Conservation (phyloP, 2,113 vertebrate species). For the Tamias sibiricus region DNA sequence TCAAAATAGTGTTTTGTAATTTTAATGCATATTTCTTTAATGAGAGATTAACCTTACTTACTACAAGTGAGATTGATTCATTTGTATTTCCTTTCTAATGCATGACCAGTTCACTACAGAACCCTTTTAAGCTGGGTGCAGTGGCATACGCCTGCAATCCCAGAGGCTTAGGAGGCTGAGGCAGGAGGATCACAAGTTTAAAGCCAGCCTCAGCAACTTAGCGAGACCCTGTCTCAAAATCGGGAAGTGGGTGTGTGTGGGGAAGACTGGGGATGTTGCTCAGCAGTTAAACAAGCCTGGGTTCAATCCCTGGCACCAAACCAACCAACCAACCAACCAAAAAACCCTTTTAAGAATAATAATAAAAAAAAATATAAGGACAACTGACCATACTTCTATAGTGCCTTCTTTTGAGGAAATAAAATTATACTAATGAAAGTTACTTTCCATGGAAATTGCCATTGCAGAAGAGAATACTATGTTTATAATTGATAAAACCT, state of each 20-base stretch:
- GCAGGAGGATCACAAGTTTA: no score
- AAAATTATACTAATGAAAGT: conserved; percentile 58
- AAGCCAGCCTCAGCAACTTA: no score
- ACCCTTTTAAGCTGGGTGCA: neutral
- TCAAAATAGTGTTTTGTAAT: neutral
- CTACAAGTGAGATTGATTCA: neutral
- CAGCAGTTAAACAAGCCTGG: no score
- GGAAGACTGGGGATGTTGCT: no score
- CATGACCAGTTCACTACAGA: neutral
- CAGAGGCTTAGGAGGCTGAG: no score
- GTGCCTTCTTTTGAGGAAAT: conserved; percentile 23
- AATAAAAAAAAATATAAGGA: neutral
- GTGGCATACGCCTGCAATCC: no score
- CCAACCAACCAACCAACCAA: no score
- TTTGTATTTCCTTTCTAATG: neutral
- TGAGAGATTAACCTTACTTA: neutral
- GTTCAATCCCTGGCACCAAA: no score
- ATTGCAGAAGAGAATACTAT: conserved; percentile 15
- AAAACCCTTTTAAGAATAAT: no score
- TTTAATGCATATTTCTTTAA: neutral
- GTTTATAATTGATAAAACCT: neutral
- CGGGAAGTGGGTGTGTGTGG: no score
- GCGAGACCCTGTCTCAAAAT: no score
- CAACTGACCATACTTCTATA: neutral
- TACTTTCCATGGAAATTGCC: neutral